Evolutionary conservation across 1,140 invertebrate genomes (phyloP), one percentile per base, ranked within the genome.

Genomic region (Goniozus legneri): DNA sequence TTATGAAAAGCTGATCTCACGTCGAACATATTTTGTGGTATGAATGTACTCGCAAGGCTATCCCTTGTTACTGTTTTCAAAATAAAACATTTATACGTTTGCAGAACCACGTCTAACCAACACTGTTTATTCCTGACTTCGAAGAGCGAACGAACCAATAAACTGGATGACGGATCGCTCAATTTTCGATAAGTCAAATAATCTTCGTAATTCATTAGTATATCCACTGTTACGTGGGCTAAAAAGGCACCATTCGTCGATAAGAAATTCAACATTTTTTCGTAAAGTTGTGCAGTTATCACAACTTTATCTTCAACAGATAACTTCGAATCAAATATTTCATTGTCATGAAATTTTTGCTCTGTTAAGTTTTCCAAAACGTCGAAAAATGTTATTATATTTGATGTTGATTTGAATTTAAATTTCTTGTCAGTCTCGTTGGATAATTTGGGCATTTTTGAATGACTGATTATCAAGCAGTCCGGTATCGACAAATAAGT

Each of bases 91-190:
- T 74, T 77, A 37, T 65, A 74, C 0, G 58, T 67, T 52, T 72
- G 70, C 15, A 76, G 54, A 20, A 71, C 48, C 1, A 77, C 31
- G 34, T 77, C 74, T 8, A 77, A 35, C 75, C 74, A 77, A 21
- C 44, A 64, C 41, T 73, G 71, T 44, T 62, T 66, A n/a, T 57
- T 64, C n/a, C 63, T 52, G 3, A 45, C 43, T 31, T 63, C 52
- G 40, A 68, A 73, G n/a, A n/a, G n/a, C n/a, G n/a, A n/a, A 3
- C 2, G 13, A 41, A 18, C 20, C 14, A 8, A 10, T 21, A 13
- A 18, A 16, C 14, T 13, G 2, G 50, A 54, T 30, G 19, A 14
- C 21, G 8, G 19, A 37, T 19, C 44, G 16, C 19, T 12, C 12
- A 36, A 27, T 20, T 15, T 42, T 32, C 8, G n/a, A n/a, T n/a